Evolutionary conservation across 1,140 invertebrate genomes (phyloP), one percentile per base, ranked within the genome.

Genomic region (Oscheius sp.): DNA sequence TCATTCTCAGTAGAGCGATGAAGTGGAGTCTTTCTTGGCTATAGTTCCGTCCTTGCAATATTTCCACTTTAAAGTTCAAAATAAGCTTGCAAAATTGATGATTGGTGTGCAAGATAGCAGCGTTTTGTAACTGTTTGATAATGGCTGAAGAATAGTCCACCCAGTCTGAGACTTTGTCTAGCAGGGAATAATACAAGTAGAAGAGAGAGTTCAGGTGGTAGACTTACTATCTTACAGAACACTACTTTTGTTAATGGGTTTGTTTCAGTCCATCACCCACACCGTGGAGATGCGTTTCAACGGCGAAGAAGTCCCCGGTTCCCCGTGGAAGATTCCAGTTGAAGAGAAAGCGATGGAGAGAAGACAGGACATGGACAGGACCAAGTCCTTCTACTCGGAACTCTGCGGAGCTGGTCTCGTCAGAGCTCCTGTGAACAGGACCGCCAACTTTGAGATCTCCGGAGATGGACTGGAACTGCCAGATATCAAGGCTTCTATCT

Each of bases 281-380:
- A 88, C 90, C 2, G 91, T 98, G 15, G 92, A 95, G 82, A 95
- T 98, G 88, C 93, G 91, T 63, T 98, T 99, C 87, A 98, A 98
- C 86, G 91, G 91, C 28, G 91, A 94, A 84, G 90, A 91, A 77
- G 92, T 73, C 28, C 46, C 71, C 62, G 71, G 71, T 31, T 55
- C 62, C 23, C 71, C 64, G 46, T 73, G 71, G 64, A 66, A 73
- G 58, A 34, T 73, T 23, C 71, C 71, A 34, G 45, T 73, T 45
- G 62, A 67, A 35, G 71, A 73, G n/a, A 26, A 52, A 23, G 31
- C 26, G 10, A 29, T 18, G n/a, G 26, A 28, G 28, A 66, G 18
- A 59, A 10, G 45, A 49, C 7, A 38, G 28, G 64, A 66, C 28
- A 49, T 46, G 64, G 20, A 15, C 61, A 71, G 52, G 58, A 71